Conservation (phyloP, 2,888 invertebrate genomes). For the Synergus umbraculus region DNA sequence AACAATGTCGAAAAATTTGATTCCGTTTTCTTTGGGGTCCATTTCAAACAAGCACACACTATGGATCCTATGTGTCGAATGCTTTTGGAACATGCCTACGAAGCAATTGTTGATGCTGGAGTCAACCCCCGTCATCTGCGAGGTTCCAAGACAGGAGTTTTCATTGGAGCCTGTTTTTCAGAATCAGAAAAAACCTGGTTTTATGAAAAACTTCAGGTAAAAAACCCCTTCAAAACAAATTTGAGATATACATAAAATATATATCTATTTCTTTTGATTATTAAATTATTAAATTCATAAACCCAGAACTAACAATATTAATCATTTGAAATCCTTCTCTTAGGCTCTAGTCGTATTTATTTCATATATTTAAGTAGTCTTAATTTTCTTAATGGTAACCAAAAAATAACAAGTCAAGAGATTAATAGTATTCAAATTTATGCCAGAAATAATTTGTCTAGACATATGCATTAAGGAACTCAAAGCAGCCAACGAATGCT, state of each 20-base stretch:
- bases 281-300: conserved; percentile 42
- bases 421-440: conserved; percentile 26
- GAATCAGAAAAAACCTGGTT: conserved; percentile 87
- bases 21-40: conserved; percentile 79
- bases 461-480: not conserved
- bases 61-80: conserved; percentile 82
- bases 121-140: conserved; percentile 83
- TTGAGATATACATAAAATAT: not conserved
- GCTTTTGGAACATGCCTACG: conserved; percentile 81
- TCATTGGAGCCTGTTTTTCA: conserved; percentile 84
- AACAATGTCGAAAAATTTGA: conserved; percentile 85
- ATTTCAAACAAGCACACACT: conserved; percentile 79
- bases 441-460: conserved; percentile 10
- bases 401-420: not conserved
- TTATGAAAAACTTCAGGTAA: conserved; percentile 82
- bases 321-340: not conserved
- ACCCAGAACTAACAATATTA: not conserved
- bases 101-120: conserved; percentile 79
- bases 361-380: not conserved
- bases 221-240: conserved; percentile 65
- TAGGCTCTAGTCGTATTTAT: not conserved
- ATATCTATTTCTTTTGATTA: not conserved
- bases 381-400: not conserved
- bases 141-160: conserved; percentile 86
- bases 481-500: not conserved